Conservation (phyloP, 1,140 invertebrate genomes). For the Macrocentrus cingulum region DNA sequence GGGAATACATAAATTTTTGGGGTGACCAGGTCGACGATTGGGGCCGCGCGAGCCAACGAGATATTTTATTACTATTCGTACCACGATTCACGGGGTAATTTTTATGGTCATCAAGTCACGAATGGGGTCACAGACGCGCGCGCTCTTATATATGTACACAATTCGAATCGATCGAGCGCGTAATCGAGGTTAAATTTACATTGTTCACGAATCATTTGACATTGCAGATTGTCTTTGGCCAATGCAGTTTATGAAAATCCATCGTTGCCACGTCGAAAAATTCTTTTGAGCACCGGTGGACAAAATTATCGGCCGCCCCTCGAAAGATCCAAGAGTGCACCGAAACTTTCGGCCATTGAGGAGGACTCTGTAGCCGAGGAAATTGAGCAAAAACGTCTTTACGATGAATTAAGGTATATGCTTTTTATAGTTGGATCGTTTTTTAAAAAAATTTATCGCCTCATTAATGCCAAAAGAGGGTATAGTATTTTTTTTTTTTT, state of each 20-base stretch:
- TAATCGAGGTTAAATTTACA: constrained; percentile 6
- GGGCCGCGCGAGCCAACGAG: constrained; percentile 9
- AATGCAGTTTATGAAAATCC: constrained; percentile 86
- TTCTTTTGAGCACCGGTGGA: constrained; percentile 76
- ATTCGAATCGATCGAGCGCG: constrained; percentile 4
- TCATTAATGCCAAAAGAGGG: too few species aligned
- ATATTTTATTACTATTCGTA: neutral
- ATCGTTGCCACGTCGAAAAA: constrained; percentile 76
- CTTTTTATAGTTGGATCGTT: too few species aligned
- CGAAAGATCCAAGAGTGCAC: constrained; percentile 92
- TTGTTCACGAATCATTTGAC: neutral
- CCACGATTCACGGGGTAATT: constrained; percentile 7
- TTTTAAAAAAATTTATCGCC: too few species aligned
- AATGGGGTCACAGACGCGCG: constrained; percentile 42
- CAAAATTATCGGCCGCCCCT: constrained; percentile 87
- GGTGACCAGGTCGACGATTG: constrained; percentile 1
- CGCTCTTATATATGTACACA: constrained; percentile 3
- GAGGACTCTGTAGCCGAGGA: constrained; percentile 86
- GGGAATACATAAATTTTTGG: neutral
- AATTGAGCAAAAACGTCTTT: constrained; percentile 61
- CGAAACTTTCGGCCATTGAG: constrained; percentile 91
- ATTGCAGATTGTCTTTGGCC: constrained; percentile 74
- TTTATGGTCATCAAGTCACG: constrained; percentile 38
- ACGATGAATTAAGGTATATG: constrained; percentile 47
- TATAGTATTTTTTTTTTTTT: neutral